A percentile compares a stretch with the other conserved stretches of the same genome.
Conservation (phyloP, 2,797 vertebrate genomes). For the Muscicapa comitata region DNA sequence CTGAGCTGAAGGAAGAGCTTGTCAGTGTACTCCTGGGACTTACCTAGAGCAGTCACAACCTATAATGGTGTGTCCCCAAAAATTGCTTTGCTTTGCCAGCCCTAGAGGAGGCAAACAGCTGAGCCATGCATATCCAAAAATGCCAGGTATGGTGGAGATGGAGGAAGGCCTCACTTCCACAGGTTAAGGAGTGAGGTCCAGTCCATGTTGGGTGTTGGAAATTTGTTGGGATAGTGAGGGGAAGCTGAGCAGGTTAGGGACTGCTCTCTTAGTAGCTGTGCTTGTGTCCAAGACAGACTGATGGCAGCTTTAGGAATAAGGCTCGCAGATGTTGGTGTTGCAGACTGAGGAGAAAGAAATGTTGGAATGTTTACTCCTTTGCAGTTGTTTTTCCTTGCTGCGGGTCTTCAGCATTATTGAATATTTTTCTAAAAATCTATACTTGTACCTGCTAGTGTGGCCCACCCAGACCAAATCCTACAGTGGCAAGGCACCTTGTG, state of each 20-base stretch:
- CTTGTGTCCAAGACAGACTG: neutral
- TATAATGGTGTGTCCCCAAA: neutral
- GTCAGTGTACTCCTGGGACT: neutral
- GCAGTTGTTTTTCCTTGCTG: neutral
- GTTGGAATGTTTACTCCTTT: neutral
- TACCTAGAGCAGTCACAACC: neutral
- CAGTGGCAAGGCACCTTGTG: fast-evolving
- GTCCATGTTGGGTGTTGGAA: fast-evolving
- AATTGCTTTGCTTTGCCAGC: neutral
- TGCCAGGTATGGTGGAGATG: neutral
- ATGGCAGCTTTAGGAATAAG: neutral
- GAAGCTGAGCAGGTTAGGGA: neutral
- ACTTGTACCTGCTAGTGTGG: neutral
- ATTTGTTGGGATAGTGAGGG: neutral
- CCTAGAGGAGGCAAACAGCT: neutral
- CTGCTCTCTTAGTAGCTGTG: fast-evolving
- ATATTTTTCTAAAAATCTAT: neutral
- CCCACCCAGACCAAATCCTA: neutral
- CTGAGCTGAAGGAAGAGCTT: neutral
- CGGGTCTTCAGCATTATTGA: neutral
- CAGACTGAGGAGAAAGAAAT: neutral
- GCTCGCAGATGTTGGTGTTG: neutral
- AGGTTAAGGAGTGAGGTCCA: fast-evolving
- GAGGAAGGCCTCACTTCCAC: neutral
- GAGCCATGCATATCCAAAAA: neutral